These are phyloP conservation scores for Ochotona princeps DNA, from an alignment of 2,113 vertebrate genomes.

Conservation along the genomic window DNA sequence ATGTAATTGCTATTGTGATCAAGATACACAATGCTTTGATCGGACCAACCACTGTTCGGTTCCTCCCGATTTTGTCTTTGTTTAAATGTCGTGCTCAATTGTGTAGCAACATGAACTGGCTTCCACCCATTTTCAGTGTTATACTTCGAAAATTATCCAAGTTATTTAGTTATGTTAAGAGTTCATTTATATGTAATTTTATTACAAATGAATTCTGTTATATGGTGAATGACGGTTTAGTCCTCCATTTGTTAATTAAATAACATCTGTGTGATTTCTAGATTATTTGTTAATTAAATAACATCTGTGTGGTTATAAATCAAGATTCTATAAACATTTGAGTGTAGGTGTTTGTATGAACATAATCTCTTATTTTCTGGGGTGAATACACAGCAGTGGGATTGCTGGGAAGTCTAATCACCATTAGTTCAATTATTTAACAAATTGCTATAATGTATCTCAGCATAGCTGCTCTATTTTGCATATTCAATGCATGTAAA, in stretches of 20 bases:
- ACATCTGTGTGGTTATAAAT: neutral
- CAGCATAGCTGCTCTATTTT: neutral
- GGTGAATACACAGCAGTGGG: neutral
- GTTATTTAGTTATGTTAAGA: neutral
- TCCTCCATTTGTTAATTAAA: neutral
- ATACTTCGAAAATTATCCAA: neutral
- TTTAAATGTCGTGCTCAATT: neutral
- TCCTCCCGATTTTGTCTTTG: too few species aligned
- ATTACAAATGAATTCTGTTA: neutral
- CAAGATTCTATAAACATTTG: neutral
- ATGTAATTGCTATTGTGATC: too few species aligned
- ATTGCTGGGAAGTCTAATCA: neutral
- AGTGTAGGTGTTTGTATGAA: neutral
- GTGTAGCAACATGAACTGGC: neutral
- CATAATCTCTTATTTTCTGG: neutral
- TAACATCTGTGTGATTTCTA: neutral
- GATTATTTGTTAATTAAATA: neutral
- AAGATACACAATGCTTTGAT: too few species aligned
- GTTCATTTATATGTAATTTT: neutral
- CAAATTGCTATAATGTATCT: neutral
- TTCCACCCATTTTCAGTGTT: neutral
- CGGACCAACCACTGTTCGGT: too few species aligned
- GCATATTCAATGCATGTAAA: neutral
- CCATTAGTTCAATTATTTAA: neutral
- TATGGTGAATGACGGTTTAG: neutral